Conservation (phyloP, 2,888 invertebrate genomes). For the Parasteatoda lunata region DNA sequence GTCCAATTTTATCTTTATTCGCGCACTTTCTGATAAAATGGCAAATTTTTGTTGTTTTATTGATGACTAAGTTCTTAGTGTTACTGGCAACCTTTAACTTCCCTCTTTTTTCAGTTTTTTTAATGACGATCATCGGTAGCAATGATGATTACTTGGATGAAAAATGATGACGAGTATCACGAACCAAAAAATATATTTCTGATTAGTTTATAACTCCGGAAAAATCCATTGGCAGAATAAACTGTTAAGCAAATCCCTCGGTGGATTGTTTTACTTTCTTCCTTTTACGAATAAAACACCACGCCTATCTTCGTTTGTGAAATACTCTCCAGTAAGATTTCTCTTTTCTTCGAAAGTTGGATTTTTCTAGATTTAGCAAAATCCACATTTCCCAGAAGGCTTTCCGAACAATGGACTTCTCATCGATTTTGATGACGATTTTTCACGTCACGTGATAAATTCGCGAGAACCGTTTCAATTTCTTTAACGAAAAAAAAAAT, state of each 20-base stretch:
- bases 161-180: constrained; percentile 7
- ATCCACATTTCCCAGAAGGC: constrained; percentile 38
- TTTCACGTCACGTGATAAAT: not conserved
- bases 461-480: not conserved
- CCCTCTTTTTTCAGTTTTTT: not conserved
- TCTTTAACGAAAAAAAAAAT: not conserved
- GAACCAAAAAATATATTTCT: not conserved
- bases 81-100: not conserved
- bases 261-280: constrained; percentile 23
- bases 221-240: constrained; percentile 4
- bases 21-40: not conserved
- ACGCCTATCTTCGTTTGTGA: constrained; percentile 15
- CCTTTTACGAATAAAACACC: constrained; percentile 10
- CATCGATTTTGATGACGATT: constrained; percentile 25
- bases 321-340: constrained; percentile 31
- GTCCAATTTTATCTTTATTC: too few relatives aligned
- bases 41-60: not conserved
- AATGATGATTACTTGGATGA: not conserved
- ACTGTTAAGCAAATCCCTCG: not conserved
- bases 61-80: too few relatives aligned
- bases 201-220: not conserved
- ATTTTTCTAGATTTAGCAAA: constrained; percentile 45
- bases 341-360: constrained; percentile 26
- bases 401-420: constrained; percentile 30
- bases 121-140: not conserved